Conservation (phyloP, 2,888 invertebrate species). For the Lampropteryx suffumata region DNA sequence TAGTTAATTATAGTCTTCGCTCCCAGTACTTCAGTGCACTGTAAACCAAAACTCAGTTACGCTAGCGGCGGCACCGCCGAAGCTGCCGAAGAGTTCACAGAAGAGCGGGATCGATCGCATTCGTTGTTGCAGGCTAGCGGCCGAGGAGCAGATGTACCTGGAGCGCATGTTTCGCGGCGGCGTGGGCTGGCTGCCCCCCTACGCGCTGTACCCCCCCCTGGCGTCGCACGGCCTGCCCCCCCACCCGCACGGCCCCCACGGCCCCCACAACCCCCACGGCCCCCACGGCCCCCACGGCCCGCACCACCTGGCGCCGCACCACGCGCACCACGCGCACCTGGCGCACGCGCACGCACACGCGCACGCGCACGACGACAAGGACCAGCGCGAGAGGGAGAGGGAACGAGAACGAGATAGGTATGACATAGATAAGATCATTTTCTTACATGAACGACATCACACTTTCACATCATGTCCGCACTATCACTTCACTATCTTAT, state of each 20-base stretch:
- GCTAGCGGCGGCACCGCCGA: too few relatives aligned
- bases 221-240: slow-evolving; percentile 65
- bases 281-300: slow-evolving; percentile 62
- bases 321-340: slow-evolving; percentile 30
- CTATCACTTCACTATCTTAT: too few relatives aligned
- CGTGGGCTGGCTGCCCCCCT: slow-evolving; percentile 81
- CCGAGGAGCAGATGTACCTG: slow-evolving; percentile 94
- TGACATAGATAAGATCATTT: too few relatives aligned
- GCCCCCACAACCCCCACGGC: slow-evolving; percentile 66
- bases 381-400: slow-evolving; percentile 77
- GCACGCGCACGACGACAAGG: slow-evolving; percentile 52
- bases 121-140: slow-evolving; percentile 64
- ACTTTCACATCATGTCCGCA: too few relatives aligned
- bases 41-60: too few relatives aligned
- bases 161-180: slow-evolving; percentile 87
- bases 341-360: slow-evolving; percentile 54
- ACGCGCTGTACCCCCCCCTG: slow-evolving; percentile 73
- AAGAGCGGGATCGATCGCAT: too few relatives aligned
- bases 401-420: slow-evolving; percentile 65
- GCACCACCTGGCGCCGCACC: slow-evolving; percentile 60
- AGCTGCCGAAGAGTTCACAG: too few relatives aligned
- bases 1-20: too few relatives aligned
- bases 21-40: too few relatives aligned
- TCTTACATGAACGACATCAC: too few relatives aligned
- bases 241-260: slow-evolving; percentile 2